These are phyloP conservation scores for Corvus cornix DNA, from an alignment of 2,113 vertebrate species.

Conservation along the genomic window DNA sequence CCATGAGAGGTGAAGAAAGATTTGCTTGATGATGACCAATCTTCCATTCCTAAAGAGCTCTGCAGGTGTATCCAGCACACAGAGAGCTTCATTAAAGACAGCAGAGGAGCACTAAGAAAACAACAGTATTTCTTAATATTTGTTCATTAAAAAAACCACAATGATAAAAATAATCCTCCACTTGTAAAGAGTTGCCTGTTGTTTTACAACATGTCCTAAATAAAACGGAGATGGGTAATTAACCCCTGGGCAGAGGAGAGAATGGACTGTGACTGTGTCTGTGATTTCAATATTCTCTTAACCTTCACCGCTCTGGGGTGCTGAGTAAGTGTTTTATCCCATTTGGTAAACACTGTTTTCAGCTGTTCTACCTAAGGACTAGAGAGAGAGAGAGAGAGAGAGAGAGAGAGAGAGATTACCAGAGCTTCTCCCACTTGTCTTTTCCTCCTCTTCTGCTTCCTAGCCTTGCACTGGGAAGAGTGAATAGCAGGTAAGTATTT, in stretches of 20 bases:
- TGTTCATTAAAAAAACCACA: not conserved
- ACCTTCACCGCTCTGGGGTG: not conserved
- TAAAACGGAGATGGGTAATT: not conserved
- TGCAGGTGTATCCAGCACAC: not conserved
- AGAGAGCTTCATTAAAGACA: not conserved
- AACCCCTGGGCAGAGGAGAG: not conserved
- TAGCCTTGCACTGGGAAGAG: not conserved
- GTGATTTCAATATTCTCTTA: not conserved
- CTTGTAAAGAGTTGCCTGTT: not conserved
- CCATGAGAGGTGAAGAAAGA: not conserved
- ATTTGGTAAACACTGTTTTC: not conserved
- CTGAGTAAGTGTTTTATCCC: not conserved
- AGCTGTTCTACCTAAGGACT: not conserved
- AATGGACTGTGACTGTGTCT: not conserved
- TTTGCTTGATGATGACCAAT: not conserved
- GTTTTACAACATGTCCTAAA: not conserved
- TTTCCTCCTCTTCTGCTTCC: not conserved
- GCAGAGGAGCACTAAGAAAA: not conserved
- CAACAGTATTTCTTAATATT: not conserved
- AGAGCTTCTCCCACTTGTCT: not conserved
- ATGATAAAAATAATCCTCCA: not conserved
- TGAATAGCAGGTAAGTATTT: not conserved
- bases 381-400: not conserved
- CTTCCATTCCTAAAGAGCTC: conserved; percentile 9
- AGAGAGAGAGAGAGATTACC: not conserved